Evolutionary conservation across 2,888 invertebrate genomes (phyloP), one percentile per base, ranked within the genome.

Genomic region (Nemoura dubitans): DNA sequence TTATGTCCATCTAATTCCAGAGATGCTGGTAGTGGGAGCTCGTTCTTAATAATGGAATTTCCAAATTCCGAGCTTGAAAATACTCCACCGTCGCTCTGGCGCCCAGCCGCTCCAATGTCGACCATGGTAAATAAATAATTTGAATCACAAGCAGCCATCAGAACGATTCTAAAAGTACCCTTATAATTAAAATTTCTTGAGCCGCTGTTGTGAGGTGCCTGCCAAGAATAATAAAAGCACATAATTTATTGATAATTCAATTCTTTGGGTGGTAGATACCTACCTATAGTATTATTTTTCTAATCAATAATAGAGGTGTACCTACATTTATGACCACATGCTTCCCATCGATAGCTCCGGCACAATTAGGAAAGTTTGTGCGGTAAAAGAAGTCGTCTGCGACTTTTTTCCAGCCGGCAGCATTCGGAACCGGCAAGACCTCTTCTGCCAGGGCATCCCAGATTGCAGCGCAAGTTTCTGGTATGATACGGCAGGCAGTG

Each of bases 61-160:
- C 86, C 86, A 86, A 86, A 86, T 21, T n/a, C 36, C 26, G 86
- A 42, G 10, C 29, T 82, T n/a, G 28, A 26, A 26, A 86, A 86
- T 16, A 86, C 36, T 26, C 80, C 82, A 0, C 59, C 80, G 26
- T 83, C 82, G 42, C 86, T 86, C 29, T 86, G 83, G 16, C 86
- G 82, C n/a, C 86, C 86, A 6, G 82, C 16, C 26, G 86, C 86
- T 14, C 86, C 86, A n/a, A 86, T 83, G 26, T 86, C 83, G 7
- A 82, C 83, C 28, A 86, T 26, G 14, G 86, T 86, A 21, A 82
- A 86, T 2, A 59, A 7, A 43, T 86, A 86, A 0, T 86, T 59
- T 14, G 86, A 81, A 29, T 83, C 59, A 21, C 82, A 81, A 0
- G 59, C 16, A 25, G 86, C 86, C 81, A 86, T 81, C 28, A 86